phyloP scores from a whole-genome alignment of 2,113 vertebrate species.

The Ciconia stormi region DNA sequence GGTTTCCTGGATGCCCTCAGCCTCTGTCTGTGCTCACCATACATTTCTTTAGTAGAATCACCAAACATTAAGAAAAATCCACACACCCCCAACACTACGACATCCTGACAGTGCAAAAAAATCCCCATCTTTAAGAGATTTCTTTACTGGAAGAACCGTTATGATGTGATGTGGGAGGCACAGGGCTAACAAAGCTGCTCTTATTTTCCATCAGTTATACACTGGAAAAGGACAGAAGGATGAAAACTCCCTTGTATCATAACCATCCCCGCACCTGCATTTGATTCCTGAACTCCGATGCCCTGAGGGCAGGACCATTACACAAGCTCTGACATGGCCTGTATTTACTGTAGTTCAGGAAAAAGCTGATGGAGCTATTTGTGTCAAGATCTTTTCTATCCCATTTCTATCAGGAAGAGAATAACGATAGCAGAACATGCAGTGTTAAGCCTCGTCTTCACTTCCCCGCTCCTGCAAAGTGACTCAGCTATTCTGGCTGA shows the following conservation, averaged over 20 bases:
- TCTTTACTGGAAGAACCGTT: background rate
- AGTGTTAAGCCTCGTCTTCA: background rate
- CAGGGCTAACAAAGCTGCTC: background rate
- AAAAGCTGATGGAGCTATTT: background rate
- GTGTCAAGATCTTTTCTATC: background rate
- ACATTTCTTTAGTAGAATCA: background rate
- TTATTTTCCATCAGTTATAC: background rate
- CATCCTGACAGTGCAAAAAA: background rate
- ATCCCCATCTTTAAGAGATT: background rate
- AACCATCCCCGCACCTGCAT: background rate
- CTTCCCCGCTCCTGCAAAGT: background rate
- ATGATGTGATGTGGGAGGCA: background rate
- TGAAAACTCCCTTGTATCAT: background rate
- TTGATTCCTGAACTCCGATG: background rate
- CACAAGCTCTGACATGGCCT: background rate
- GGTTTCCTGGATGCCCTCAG: background rate
- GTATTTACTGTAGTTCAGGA: background rate
- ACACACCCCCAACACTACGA: background rate
- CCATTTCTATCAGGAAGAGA: background rate
- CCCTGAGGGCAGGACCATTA: background rate
- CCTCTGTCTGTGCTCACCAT: background rate
- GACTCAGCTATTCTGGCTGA: background rate
- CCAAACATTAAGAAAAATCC: background rate
- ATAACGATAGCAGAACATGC: background rate
- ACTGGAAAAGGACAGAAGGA: background rate